Evolutionary conservation across 2,888 invertebrate species (phyloP), one percentile per base, ranked within the genome.

Genomic region (Diogma glabrata): DNA sequence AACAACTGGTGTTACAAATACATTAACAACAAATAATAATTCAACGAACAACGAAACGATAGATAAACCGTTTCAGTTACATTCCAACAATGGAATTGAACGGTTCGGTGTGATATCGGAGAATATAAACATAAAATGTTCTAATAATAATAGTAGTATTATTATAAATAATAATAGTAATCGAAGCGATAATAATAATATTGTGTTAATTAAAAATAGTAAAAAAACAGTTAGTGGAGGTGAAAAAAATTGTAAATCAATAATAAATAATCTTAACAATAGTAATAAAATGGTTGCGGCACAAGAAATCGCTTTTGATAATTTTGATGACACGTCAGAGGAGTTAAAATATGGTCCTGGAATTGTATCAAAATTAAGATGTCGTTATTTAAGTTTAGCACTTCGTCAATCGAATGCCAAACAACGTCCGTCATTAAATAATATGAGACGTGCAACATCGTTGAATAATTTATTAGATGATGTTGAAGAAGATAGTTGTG

Each of bases 291-390:
- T 75, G 74, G 76, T 75, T 58, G 68, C 71, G 58, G 70, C 71
- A 64, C 69, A 67, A 63, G 70, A 70, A 61, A 63, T 67, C 60
- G 19, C 49, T 23, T 50, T 45, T 36, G 52, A 60, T 45, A 60
- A 58, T 52, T 43, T 56, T 58, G 38, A 67, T 61, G 79, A 79
- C 63, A 75, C 77, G 50, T 76, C 77, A 58, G 89, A 89, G 69
- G 91, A 91, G 66, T 73, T 91, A 52, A 83, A 85, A 64, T 91
- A 92, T 73, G 92, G 92, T 1, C 92, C 92, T 49, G 91, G 92
- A 52, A 91, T 92, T 64, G 92, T 92, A 33, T 88, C 87, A 63
- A 85, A 85, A 61, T 76, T 92, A 58, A 83, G 87, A 66, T 87
- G 87, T 64, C 84, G 88, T 64, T 92, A 91, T 67, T 76, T 92